Base-by-base conservation (phyloP, 2,888 invertebrate species). In the Acanthosepion esculentum region DNA sequence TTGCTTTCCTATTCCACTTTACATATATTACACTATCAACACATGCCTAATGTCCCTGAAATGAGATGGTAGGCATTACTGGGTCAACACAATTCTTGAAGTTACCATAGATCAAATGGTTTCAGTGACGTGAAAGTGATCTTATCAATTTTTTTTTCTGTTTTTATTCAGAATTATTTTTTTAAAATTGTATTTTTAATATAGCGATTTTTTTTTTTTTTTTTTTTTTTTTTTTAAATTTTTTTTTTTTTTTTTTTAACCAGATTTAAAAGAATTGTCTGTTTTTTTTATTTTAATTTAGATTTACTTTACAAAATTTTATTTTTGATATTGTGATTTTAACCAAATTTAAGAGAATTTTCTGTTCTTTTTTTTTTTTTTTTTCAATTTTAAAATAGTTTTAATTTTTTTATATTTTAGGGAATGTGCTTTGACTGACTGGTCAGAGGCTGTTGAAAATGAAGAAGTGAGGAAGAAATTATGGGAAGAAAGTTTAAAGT, bases 401-500 rank as follows among this genome's bases (percentile, higher is more conserved):
- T 41, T 41, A 41, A 41, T 55, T 33, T 48, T 92, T 55, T 92
- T 92, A 95, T 94, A 94, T 95, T 95, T 12, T 95, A 97, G 97
- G 95, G 97, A 97, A 91, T 96, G 96, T 95, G 96, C 95, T 53
- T 95, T 95, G 94, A 94, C 94, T 20, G 91, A 95, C 41, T 95
- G 95, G 91, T 94, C 95, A 48, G 95, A 95, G 41, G 95, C 93
- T 94, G 95, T 95, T 8, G 93, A 95, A 29, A 95, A 96, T 95
- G 95, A 95, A 91, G 96, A 96, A 92, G 55, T 96, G 12, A 96
- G 95, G 94, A 95, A 96, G 41, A 95, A 96, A 50, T 94, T 96
- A 23, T 96, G 96, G 95, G 94, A 95, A 94, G 95, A 96, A 94
- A 95, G 96, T 41, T 53, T 96, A 94, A 95, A 96, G 94, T 96